phyloP scores from a whole-genome alignment of 2,888 invertebrate genomes.

The Cantharis nigra region DNA sequence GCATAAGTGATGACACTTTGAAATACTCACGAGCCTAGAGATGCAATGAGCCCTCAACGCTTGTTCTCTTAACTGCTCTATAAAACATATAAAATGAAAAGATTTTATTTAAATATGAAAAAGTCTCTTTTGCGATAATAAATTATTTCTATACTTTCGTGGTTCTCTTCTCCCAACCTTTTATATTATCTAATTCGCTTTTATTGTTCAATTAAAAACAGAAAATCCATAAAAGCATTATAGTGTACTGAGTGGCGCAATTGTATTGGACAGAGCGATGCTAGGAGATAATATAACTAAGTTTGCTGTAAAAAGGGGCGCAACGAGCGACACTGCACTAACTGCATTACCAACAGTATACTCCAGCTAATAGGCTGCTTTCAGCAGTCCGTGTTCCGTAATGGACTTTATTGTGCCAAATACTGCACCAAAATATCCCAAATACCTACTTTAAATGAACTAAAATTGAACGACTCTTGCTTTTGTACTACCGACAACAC shows the following conservation, averaged over 20 bases:
- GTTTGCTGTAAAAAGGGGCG: constrained; percentile 51
- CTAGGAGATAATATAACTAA: constrained; percentile 49
- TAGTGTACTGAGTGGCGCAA: constrained; percentile 32
- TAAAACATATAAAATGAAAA: constrained; percentile 14
- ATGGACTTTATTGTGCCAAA: constrained; percentile 54
- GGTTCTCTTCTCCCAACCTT: neutral
- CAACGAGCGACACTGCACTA: constrained; percentile 44
- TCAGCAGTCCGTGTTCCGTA: constrained; percentile 48
- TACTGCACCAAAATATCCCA: constrained; percentile 35
- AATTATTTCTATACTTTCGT: neutral
- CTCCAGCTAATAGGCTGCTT: constrained; percentile 55
- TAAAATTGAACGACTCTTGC: constrained; percentile 30
- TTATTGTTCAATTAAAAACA: constrained; percentile 39
- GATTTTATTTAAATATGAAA: neutral
- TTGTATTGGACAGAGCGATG: constrained; percentile 32
- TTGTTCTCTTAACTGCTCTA: constrained; percentile 29
- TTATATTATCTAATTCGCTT: neutral
- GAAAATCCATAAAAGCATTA: constrained; percentile 34
- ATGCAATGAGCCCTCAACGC: constrained; percentile 26
- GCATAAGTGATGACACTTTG: constrained; percentile 66
- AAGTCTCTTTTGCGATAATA: neutral
- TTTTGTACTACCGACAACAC: constrained; percentile 4
- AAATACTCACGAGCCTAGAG: constrained; percentile 45
- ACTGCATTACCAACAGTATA: constrained; percentile 55
- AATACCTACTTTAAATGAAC: constrained; percentile 30